Conservation (phyloP, 2,113 vertebrate species). For the Mesembrinibis cayennensis region DNA sequence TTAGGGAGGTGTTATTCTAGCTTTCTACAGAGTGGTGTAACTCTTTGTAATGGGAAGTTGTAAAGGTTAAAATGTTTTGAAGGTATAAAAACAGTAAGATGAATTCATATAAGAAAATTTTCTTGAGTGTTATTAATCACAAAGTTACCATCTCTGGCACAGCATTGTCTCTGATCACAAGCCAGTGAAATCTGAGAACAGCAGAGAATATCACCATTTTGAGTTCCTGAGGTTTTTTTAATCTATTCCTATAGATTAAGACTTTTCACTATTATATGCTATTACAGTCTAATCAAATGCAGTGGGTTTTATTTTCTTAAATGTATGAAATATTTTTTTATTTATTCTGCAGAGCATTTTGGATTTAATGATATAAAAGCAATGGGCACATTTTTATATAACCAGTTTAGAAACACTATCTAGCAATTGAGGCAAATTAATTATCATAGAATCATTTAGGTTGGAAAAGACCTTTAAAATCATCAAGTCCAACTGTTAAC, state of each 20-base stretch:
- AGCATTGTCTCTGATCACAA: background rate
- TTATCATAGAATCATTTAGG: background rate
- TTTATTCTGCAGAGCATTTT: background rate
- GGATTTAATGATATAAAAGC: background rate
- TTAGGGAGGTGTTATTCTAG: background rate
- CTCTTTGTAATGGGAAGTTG: background rate
- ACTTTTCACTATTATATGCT: background rate
- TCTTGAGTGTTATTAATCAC: background rate
- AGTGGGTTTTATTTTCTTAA: background rate
- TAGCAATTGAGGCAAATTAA: background rate
- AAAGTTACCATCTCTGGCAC: background rate
- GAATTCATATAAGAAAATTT: background rate
- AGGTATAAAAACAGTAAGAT: background rate
- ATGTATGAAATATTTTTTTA: background rate
- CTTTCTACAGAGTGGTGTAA: background rate
- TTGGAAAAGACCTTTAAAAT: background rate
- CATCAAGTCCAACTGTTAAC: background rate
- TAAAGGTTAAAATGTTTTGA: background rate
- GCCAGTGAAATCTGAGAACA: background rate
- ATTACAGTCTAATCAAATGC: background rate
- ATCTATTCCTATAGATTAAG: background rate
- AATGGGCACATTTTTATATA: background rate
- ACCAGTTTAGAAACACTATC: background rate
- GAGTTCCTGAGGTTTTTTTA: background rate
- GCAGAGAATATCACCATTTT: background rate